Evolutionary conservation across 92 coral and sea anemone species (phyloP), one percentile per base, ranked within the genome.

Genomic region (Heliopora coerulea): DNA sequence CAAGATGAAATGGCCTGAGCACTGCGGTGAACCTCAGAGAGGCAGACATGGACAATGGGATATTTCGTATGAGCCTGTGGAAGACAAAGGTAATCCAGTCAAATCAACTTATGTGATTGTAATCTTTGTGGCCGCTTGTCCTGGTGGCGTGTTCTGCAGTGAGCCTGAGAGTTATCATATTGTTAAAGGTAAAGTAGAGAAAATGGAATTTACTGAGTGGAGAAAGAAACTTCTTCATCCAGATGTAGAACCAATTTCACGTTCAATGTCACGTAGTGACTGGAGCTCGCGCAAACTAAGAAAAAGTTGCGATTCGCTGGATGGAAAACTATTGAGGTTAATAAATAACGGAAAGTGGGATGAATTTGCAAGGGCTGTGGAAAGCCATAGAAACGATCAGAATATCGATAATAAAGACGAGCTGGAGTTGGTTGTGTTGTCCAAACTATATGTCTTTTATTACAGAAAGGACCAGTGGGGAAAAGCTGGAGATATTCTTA

Each of bases 91-190:
- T 18, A 39, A 42, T 25, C 61, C 57, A 59, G 60, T 60, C 46
- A 42, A 65, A 9, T 65, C 46, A 19, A 27, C 48, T 33, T 75
- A 13, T 44, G 48, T 75, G 3, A 62, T 75, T 42, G 72, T 62
- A 17, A 62, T 75, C 7, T 61, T 59, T 5, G 44, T 75, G 42
- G 73, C 73, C 3, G 11, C 35, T 42, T 59, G 70, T 26, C 73
- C 79, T 25, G 84, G 84, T 29, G 84, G 84, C 14, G 84, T 80
- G 30, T 80, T 80, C 54, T 37, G 54, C 4, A 31, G 20, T 19
- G 63, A 58, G 15, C 84, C 84, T 0, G 84, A 80, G 30, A 28
- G 70, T 12, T 80, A 80, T 27, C 63, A 29, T 19, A 40, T 80
- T 8, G 21, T 37, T 17, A 26, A 62, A 17, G 62, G 21, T 0